A percentile compares a stretch with the other conserved stretches of the same genome.
Conservation (phyloP, 2,113 vertebrate species). For the Myotis davidii region DNA sequence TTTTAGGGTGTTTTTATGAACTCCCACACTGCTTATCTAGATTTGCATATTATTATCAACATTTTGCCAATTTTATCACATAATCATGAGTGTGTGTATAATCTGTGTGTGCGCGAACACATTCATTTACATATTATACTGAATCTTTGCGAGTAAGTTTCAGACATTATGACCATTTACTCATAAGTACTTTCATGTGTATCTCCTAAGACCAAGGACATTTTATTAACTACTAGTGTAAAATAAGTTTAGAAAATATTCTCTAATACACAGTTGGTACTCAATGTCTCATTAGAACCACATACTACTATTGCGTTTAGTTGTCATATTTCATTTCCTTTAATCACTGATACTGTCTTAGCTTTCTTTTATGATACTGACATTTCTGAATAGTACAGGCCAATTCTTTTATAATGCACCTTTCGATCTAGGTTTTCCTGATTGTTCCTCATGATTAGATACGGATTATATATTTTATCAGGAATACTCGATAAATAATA, state of each 20-base stretch:
- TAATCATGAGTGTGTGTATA: background rate
- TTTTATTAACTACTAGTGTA: background rate
- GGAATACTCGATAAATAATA: background rate
- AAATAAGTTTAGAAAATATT: background rate
- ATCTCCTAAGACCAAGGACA: background rate
- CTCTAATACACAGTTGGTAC: background rate
- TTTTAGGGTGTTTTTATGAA: background rate
- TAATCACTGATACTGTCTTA: background rate
- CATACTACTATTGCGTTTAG: background rate
- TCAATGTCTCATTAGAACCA: background rate
- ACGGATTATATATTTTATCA: background rate
- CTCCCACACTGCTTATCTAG: background rate
- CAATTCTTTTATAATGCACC: background rate
- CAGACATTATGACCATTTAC: background rate
- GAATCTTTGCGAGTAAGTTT: background rate
- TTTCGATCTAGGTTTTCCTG: slow-evolving; percentile 17
- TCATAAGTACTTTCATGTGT: background rate
- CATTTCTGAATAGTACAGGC: background rate
- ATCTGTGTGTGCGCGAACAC: background rate
- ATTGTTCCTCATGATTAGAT: background rate
- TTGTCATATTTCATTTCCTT: background rate
- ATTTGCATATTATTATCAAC: background rate
- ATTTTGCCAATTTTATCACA: background rate
- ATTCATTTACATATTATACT: background rate
- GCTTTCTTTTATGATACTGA: background rate